phyloP scores from a whole-genome alignment of 2,797 vertebrate species.

The Sebastiscus albofasciatus region DNA sequence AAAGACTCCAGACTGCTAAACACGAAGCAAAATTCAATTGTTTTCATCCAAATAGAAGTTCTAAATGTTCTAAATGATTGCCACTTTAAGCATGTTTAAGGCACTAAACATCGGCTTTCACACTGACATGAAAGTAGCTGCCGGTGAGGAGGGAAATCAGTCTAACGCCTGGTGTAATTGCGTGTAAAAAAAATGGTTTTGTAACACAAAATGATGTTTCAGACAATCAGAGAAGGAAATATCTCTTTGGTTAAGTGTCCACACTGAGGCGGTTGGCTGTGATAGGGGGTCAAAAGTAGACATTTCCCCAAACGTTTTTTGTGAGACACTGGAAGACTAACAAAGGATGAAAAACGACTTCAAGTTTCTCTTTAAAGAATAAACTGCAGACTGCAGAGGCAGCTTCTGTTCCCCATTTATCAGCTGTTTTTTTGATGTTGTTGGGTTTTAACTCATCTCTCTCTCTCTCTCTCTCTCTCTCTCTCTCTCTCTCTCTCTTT shows the following conservation, averaged over 20 bases:
- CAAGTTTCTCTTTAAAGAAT: not conserved
- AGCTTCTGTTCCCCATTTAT: not conserved
- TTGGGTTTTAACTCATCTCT: not conserved
- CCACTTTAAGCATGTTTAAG: not conserved
- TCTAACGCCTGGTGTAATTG: too few relatives aligned
- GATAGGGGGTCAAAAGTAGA: not conserved
- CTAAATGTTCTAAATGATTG: too few relatives aligned
- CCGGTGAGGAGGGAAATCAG: not conserved
- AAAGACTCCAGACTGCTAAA: too few relatives aligned
- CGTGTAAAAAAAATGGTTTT: too few relatives aligned
- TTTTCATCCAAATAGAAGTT: too few relatives aligned
- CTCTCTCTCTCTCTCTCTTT: too few relatives aligned
- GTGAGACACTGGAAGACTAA: not conserved
- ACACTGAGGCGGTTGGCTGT: not conserved
- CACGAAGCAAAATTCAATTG: too few relatives aligned
- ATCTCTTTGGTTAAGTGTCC: not conserved
- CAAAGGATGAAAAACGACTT: conserved; percentile 1
- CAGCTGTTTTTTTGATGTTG: not conserved
- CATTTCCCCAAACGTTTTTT: not conserved
- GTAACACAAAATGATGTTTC: not conserved
- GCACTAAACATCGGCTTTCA: not conserved
- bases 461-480: not conserved
- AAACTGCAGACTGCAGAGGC: not conserved
- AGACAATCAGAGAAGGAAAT: not conserved
- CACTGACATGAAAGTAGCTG: not conserved